Base-by-base conservation (phyloP, 1,140 invertebrate species). In the Plodia interpunctella region DNA sequence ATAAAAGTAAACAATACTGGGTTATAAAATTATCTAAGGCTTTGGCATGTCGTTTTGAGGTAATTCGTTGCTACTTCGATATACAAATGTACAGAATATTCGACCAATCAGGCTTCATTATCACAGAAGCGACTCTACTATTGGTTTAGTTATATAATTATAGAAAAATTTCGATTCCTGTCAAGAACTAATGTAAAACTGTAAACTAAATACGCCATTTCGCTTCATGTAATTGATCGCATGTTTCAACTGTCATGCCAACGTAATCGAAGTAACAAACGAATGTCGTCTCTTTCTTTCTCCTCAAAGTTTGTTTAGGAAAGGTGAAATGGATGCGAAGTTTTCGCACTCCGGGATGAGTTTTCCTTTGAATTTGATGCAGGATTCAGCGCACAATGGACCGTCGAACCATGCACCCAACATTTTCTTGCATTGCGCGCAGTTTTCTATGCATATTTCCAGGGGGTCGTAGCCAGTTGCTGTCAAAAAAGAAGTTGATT, bases 371-470 rank as follows among this genome's bases (percentile, higher is more conserved):
- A 93, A 94, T 75, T 95, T 94, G 49, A 96, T 90, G 74, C 96
- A 97, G 59, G 93, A 92, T 68, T 96, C 94, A 0, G 95, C 96
- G 75, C 96, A 97, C 0, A 94, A 91, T 54, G 95, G 92, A 0
- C 95, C 96, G 68, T 96, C 94, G 80, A 97, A 97, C 89, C 95
- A 96, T 0, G 92, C 92, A 0, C 95, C 95, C 65, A 95, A 94
- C 93, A 96, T 96, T 77, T 95, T 95, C 78, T 95, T 96, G 85
- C 96, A 97, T 74, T 96, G 95, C 0, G 94, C 95, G 74, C 96
- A 97, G 83, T 97, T 97, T 66, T 95, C 93, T 44, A 96, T 94
- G 78, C 95, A 96, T 21, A 95, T 90, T 32, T 93, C 93, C 38
- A 90, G 58, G 2, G 83, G 72, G 50, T 90, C 86, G 70, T 86